A percentile compares a stretch with the other conserved stretches of the same genome.
phyloP scores from a whole-genome alignment of 2,888 invertebrate species.

The Drosophila setosimentum region DNA sequence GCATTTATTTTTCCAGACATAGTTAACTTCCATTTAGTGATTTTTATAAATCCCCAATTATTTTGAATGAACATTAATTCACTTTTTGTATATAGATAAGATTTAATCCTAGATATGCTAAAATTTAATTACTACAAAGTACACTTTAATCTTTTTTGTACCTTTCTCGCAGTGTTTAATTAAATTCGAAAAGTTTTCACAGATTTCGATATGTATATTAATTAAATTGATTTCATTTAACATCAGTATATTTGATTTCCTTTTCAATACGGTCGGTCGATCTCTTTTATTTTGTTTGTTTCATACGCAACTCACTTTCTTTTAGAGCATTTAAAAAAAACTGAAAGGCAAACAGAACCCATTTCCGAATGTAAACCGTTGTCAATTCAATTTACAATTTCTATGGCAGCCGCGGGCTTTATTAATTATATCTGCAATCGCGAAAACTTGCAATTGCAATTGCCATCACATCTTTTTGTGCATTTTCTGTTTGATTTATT shows the following conservation, averaged over 20 bases:
- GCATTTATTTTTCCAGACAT: too few relatives aligned
- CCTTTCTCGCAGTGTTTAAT: not conserved
- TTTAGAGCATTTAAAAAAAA: slow-evolving; percentile 6
- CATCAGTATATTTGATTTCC: not conserved
- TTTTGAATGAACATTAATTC: not conserved
- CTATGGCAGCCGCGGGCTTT: slow-evolving; percentile 43
- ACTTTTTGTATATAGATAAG: not conserved
- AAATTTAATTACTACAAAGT: not conserved
- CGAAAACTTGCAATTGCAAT: slow-evolving; percentile 39
- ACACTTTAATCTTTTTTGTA: not conserved
- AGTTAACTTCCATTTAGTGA: too few relatives aligned
- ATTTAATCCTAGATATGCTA: not conserved
- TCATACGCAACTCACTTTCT: not conserved
- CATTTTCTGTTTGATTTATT: slow-evolving; percentile 49
- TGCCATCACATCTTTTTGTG: slow-evolving; percentile 14
- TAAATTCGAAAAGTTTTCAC: not conserved
- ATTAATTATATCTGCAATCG: slow-evolving; percentile 62
- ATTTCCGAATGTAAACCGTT: slow-evolving; percentile 18
- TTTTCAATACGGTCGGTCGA: not conserved
- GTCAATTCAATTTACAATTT: slow-evolving; percentile 66
- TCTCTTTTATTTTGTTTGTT: slow-evolving; percentile 15
- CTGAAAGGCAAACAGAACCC: slow-evolving; percentile 5
- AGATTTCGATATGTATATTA: slow-evolving; percentile 12
- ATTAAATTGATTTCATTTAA: slow-evolving; percentile 33
- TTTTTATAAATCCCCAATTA: too few relatives aligned